phyloP scores from a whole-genome alignment of 2,888 invertebrate genomes.

The Hyppa rectilinea region DNA sequence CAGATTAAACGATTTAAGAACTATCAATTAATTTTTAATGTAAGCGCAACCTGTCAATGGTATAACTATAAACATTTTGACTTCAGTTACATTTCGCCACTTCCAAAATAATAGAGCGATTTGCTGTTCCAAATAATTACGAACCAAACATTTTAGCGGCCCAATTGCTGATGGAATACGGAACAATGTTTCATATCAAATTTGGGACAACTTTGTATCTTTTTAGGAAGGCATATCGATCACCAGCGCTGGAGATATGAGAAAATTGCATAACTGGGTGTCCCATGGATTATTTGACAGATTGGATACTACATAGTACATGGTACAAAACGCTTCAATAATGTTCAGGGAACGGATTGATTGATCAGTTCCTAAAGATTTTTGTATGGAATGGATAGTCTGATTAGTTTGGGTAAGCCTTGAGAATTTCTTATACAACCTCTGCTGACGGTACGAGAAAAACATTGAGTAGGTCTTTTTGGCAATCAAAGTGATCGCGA shows the following conservation, averaged over 20 bases:
- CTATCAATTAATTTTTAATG: background rate
- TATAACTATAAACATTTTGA: background rate
- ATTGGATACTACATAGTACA: slow-evolving; percentile 60
- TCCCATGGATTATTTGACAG: slow-evolving; percentile 70
- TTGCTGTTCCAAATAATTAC: slow-evolving; percentile 16
- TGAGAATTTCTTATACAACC: background rate
- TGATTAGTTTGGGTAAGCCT: slow-evolving; percentile 3
- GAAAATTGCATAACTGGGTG: slow-evolving; percentile 67
- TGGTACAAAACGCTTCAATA: slow-evolving; percentile 39
- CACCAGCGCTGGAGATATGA: slow-evolving; percentile 66
- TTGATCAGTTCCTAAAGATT: slow-evolving; percentile 50
- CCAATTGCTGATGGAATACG: slow-evolving; percentile 70
- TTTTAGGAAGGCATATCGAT: slow-evolving; percentile 74
- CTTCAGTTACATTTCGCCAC: background rate
- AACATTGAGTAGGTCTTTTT: background rate
- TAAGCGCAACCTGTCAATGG: background rate
- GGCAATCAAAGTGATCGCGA: too few relatives aligned
- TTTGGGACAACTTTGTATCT: slow-evolving; percentile 75
- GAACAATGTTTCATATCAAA: slow-evolving; percentile 77
- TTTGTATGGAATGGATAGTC: slow-evolving; percentile 20
- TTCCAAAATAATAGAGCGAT: too few relatives aligned
- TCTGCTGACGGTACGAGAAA: background rate
- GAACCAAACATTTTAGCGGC: slow-evolving; percentile 69
- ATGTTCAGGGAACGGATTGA: slow-evolving; percentile 59
- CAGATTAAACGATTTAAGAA: background rate